These are phyloP conservation scores for Nothoprocta perdicaria DNA, from an alignment of 2,113 vertebrate species.

Conservation along the genomic window DNA sequence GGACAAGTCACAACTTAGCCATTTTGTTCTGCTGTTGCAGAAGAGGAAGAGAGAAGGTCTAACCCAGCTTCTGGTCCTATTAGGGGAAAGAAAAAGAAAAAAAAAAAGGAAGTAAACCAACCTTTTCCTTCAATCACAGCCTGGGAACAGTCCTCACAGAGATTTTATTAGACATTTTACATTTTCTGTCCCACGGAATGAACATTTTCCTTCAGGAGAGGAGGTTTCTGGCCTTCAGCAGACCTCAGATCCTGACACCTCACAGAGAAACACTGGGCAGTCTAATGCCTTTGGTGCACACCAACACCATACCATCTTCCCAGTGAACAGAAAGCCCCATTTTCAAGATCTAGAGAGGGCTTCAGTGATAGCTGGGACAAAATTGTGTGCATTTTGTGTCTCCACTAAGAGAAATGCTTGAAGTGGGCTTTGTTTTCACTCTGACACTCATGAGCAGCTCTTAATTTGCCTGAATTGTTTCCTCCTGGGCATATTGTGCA, in stretches of 20 bases:
- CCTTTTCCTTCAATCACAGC: not conserved
- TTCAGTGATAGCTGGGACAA: not conserved
- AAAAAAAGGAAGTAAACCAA: too few relatives aligned
- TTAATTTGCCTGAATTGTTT: not conserved
- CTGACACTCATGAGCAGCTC: not conserved
- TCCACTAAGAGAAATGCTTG: not conserved
- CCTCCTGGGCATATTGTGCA: not conserved
- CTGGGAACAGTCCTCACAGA: not conserved
- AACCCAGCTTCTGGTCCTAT: not conserved
- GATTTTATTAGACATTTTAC: not conserved
- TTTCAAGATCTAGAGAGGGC: not conserved
- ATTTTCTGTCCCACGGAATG: not conserved
- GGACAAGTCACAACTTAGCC: too few relatives aligned
- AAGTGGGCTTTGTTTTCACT: not conserved
- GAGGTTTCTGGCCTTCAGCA: not conserved
- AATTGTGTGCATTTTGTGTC: not conserved
- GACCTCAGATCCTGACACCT: not conserved
- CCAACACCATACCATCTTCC: accelerated
- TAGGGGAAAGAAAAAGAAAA: not conserved
- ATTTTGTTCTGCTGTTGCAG: not conserved
- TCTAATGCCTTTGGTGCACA: accelerated
- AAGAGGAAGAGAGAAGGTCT: not conserved
- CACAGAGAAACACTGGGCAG: not conserved
- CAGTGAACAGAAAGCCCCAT: not conserved
- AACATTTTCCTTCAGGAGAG: not conserved